Evolutionary conservation across 2,797 vertebrate species (phyloP).

Genomic region (Monodelphis domestica): DNA sequence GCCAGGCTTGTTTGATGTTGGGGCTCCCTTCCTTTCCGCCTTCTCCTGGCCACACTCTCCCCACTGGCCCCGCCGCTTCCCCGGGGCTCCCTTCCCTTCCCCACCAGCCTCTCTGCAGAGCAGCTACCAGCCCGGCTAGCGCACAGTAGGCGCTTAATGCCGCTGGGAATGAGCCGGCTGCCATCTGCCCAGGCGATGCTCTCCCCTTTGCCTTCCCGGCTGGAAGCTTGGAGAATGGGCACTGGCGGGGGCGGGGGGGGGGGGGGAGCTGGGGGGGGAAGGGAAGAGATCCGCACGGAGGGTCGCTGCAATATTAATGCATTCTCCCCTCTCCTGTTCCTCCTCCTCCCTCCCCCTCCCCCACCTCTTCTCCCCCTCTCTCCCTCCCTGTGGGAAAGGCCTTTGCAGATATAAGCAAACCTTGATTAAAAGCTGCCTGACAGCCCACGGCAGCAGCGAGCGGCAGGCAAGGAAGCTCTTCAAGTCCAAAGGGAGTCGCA

Average conservation of each 20-base stretch:
- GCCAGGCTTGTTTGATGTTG: too few species aligned
- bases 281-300: slow-evolving; percentile 59
- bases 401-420: slow-evolving; percentile 84
- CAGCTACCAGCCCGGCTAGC: background rate
- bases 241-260: slow-evolving; percentile 59
- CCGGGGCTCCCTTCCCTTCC: too few species aligned
- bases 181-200: background rate
- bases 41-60: too few species aligned
- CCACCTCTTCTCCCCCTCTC: slow-evolving; percentile 70
- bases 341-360: slow-evolving; percentile 69
- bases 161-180: background rate
- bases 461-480: slow-evolving; percentile 82
- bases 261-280: slow-evolving; percentile 67
- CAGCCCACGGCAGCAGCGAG: slow-evolving; percentile 82
- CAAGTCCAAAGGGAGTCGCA: slow-evolving; percentile 83
- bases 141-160: background rate
- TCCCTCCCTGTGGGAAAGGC: slow-evolving; percentile 83
- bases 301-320: slow-evolving; percentile 83
- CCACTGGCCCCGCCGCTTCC: too few species aligned
- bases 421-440: slow-evolving; percentile 85
- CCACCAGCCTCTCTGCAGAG: background rate
- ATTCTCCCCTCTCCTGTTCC: slow-evolving; percentile 65
- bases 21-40: too few species aligned
- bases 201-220: background rate
- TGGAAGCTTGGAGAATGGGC: background rate